phyloP scores from a whole-genome alignment of 2,113 vertebrate species.

The Ceuthmochares aereus region DNA sequence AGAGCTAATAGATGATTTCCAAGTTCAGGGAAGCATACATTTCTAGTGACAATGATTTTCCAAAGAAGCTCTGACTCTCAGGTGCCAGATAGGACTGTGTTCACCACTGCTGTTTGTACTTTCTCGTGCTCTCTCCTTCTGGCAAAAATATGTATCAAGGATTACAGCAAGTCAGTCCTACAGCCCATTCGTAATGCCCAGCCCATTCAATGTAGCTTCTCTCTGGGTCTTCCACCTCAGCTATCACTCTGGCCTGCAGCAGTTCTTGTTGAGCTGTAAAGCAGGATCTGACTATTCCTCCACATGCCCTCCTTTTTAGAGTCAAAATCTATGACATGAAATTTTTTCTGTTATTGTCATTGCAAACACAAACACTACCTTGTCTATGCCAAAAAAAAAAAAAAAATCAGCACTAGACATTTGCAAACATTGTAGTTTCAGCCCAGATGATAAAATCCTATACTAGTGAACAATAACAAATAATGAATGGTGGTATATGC shows the following conservation, averaged over 20 bases:
- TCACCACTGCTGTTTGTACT: background rate
- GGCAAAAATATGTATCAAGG: background rate
- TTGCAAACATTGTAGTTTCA: background rate
- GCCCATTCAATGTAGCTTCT: fast-evolving
- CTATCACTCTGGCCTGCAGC: background rate
- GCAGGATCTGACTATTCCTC: background rate
- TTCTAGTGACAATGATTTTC: background rate
- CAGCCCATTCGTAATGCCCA: background rate
- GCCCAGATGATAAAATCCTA: background rate
- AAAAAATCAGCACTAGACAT: background rate
- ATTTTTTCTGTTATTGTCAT: background rate
- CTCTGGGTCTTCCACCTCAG: background rate
- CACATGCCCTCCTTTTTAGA: background rate
- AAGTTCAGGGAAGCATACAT: background rate
- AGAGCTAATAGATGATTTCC: background rate
- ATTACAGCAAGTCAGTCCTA: background rate
- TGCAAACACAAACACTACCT: background rate
- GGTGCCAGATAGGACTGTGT: background rate
- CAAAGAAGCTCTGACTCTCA: background rate
- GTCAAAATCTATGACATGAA: background rate
- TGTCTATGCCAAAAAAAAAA: background rate
- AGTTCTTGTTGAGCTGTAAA: background rate
- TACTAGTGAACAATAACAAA: background rate
- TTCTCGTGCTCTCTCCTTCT: background rate
- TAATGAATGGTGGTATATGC: background rate